Conservation (phyloP, 2,113 vertebrate species). For the Paramormyrops kingsleyae region DNA sequence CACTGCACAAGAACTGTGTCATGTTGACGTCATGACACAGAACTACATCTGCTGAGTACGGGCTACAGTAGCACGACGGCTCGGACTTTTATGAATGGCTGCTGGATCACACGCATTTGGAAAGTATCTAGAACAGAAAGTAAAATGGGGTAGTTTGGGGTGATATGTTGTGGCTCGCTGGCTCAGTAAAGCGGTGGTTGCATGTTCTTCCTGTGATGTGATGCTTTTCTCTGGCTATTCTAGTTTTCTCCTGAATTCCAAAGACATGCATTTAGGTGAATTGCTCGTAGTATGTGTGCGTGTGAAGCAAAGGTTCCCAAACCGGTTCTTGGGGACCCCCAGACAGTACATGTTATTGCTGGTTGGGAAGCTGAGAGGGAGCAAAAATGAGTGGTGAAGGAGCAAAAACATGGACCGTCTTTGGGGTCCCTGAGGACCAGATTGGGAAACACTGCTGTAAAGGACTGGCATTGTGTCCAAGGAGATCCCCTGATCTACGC, state of each 20-base stretch:
- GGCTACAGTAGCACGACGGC: background rate
- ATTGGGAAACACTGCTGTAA: background rate
- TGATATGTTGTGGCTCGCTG: background rate
- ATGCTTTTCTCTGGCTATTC: background rate
- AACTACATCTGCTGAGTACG: slow-evolving; percentile 18
- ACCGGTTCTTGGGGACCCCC: background rate
- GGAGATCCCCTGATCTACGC: background rate
- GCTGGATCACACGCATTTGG: background rate
- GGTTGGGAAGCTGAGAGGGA: background rate
- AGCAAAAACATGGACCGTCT: background rate
- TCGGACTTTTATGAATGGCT: background rate
- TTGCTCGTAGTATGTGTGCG: background rate
- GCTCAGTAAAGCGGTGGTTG: background rate
- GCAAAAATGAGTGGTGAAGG: background rate
- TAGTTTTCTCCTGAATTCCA: background rate
- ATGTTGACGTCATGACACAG: slow-evolving; percentile 46
- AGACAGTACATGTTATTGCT: background rate
- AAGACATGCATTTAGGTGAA: background rate
- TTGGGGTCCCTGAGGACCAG: background rate
- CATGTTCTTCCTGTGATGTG: background rate
- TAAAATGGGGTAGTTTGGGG: background rate
- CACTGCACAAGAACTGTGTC: background rate
- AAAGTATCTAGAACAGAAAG: background rate
- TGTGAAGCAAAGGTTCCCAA: background rate
- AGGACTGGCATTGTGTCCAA: background rate